Evolutionary conservation across 92 coral and sea anemone species (phyloP), one percentile per base, ranked within the genome.

Genomic region (Heliopora coerulea): DNA sequence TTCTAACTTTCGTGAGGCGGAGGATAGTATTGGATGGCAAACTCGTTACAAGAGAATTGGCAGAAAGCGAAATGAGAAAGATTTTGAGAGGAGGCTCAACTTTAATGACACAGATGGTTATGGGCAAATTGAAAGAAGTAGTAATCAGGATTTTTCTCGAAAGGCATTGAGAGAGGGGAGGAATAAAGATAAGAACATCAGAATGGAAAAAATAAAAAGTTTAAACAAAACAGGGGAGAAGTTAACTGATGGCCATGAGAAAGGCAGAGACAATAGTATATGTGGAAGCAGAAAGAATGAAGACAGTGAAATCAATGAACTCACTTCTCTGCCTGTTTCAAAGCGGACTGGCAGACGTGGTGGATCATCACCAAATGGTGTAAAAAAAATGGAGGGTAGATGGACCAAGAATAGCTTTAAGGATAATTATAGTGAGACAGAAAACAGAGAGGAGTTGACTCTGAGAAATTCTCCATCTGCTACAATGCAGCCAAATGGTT

Each of bases 1-100:
- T 18, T 33, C 48, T 17, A 50, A 70, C 50, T 18, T 12, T 2
- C 14, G 20, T 50, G 77, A 70, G 1, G 6, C 31, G 10, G 63
- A 50, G 35, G 77, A 70, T 6, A 24, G 60, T 18, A 14, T 54
- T 18, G 77, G 77, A 0, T 70, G 77, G 77, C 77, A 70, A 54
- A 70, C 77, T 8, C 49, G 77, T 17, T 58, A 70, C 34, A 70
- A 39, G 23, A 49, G 77, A 17, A 50, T 33, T 17, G 57, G 62
- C 31, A 52, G 42, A 50, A 70, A 54, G n/a, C 62, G 63, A 8
- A 21, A 70, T 19, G 63, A 52, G 15, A 67, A 24, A 49, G 59
- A 67, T 26, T 65, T 3, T 30, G 74, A 28, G 24, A 25, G 74
- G 48, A 67, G 32, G 42, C 2, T 9, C 8, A 8, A 70, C 18